phyloP scores from a whole-genome alignment of 2,888 invertebrate genomes.

The Drosophila neutralis region DNA sequence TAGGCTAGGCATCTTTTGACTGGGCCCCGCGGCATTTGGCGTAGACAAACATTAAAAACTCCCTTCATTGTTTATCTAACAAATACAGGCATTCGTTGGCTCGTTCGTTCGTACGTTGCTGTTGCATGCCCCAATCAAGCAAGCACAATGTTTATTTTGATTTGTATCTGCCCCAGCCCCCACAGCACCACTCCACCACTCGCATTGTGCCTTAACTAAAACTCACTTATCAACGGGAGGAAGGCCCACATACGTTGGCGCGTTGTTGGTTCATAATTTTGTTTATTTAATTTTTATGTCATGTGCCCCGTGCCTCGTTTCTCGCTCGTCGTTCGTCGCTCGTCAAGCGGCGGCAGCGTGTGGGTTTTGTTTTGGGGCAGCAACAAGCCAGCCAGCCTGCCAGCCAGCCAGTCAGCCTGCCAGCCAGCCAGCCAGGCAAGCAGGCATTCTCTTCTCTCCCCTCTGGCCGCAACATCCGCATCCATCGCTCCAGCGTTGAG shows the following conservation, averaged over 20 bases:
- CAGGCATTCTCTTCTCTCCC: slow-evolving; percentile 2
- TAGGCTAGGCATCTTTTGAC: slow-evolving; percentile 36
- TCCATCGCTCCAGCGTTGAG: background rate
- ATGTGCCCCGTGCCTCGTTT: slow-evolving; percentile 57
- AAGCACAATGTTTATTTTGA: slow-evolving; percentile 70
- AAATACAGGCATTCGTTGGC: slow-evolving; percentile 68
- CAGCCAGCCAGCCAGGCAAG: background rate
- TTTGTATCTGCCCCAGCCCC: slow-evolving; percentile 37
- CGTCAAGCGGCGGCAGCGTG: slow-evolving; percentile 41
- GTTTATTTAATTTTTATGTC: slow-evolving; percentile 79
- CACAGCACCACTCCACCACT: background rate
- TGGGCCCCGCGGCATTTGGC: slow-evolving; percentile 36
- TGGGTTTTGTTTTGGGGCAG: slow-evolving; percentile 3
- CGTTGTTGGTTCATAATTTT: slow-evolving; percentile 70
- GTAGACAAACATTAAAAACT: slow-evolving; percentile 50
- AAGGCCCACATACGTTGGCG: slow-evolving; percentile 54
- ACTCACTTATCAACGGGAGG: slow-evolving; percentile 40
- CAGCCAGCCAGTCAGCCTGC: no score
- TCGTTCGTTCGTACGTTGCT: background rate
- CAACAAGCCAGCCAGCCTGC: background rate
- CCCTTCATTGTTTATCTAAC: slow-evolving; percentile 71
- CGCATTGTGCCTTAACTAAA: slow-evolving; percentile 29
- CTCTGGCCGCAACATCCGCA: slow-evolving; percentile 10
- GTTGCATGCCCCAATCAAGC: slow-evolving; percentile 62
- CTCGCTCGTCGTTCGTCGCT: slow-evolving; percentile 18